Evolutionary conservation across 2,888 invertebrate genomes (phyloP).

Genomic region (Hydroisotoma schaefferi): DNA sequence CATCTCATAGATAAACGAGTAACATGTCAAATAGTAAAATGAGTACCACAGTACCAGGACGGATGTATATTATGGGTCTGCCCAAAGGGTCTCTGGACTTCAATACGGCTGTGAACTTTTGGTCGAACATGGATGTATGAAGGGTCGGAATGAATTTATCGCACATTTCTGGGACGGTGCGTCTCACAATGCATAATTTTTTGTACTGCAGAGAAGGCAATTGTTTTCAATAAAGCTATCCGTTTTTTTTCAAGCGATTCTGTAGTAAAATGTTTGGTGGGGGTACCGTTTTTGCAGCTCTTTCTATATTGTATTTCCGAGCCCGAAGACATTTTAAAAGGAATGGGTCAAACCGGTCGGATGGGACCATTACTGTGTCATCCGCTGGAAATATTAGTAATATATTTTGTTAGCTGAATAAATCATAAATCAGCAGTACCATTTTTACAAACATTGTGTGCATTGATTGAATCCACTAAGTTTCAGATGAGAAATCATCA

Average conservation of each 20-base stretch:
- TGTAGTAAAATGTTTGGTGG: too few species aligned
- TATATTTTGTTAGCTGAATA: too few species aligned
- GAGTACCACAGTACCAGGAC: conserved; percentile 36
- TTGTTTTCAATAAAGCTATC: too few species aligned
- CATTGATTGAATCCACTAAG: too few species aligned
- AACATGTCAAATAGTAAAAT: too few species aligned
- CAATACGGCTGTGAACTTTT: conserved; percentile 24
- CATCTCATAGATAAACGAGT: too few species aligned
- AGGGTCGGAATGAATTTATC: conserved; percentile 14
- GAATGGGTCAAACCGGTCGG: conserved; percentile 24
- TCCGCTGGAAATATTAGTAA: conserved; percentile 27
- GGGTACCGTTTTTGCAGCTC: conserved; percentile 39
- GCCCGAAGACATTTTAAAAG: conserved; percentile 38
- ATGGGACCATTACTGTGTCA: conserved; percentile 22
- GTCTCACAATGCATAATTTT: conserved; percentile 21
- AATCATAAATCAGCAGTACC: too few species aligned
- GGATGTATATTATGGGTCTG: conserved; percentile 47
- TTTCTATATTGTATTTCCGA: conserved; percentile 36
- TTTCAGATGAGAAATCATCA: background rate
- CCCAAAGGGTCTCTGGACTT: conserved; percentile 45
- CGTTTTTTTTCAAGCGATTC: too few species aligned
- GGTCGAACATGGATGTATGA: conserved; percentile 16
- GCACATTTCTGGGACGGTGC: conserved; percentile 22
- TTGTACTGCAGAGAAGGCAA: conserved; percentile 3
- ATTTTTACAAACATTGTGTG: too few species aligned